Conservation (phyloP, 2,888 invertebrate genomes). For the Serripes groenlandicus region DNA sequence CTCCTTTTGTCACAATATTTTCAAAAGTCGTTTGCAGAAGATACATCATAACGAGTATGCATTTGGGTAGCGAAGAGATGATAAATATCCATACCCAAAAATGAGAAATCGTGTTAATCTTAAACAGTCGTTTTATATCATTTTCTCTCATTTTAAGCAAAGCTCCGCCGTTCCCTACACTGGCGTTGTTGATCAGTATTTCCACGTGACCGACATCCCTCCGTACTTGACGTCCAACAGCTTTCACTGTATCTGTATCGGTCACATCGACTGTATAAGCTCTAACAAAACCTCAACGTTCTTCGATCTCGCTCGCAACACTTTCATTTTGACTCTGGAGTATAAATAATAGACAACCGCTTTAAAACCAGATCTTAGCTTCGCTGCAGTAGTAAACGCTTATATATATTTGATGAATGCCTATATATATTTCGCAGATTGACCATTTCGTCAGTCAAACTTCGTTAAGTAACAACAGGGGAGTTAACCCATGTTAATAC, state of each 20-base stretch:
- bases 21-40: no score
- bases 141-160: slow-evolving; percentile 73
- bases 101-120: slow-evolving; percentile 80
- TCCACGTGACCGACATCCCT: slow-evolving; percentile 79
- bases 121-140: slow-evolving; percentile 76
- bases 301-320: slow-evolving; percentile 73
- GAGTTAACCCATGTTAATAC: no score
- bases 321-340: slow-evolving; percentile 75
- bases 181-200: slow-evolving; percentile 83
- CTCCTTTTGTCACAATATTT: no score
- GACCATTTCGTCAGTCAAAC: no score
- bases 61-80: no score
- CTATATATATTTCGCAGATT: no score
- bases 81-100: slow-evolving; percentile 75
- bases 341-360: no score
- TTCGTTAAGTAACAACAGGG: no score
- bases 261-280: slow-evolving; percentile 80
- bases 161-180: slow-evolving; percentile 75
- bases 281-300: slow-evolving; percentile 72
- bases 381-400: no score
- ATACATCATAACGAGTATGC: no score
- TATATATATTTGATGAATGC: no score
- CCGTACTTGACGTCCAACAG: slow-evolving; percentile 69
- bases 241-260: slow-evolving; percentile 69
- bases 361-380: no score